A percentile compares a stretch with the other conserved stretches of the same genome.
These are phyloP conservation scores for Dissostichus mawsoni DNA, from an alignment of 2,113 vertebrate genomes.

Conservation along the genomic window DNA sequence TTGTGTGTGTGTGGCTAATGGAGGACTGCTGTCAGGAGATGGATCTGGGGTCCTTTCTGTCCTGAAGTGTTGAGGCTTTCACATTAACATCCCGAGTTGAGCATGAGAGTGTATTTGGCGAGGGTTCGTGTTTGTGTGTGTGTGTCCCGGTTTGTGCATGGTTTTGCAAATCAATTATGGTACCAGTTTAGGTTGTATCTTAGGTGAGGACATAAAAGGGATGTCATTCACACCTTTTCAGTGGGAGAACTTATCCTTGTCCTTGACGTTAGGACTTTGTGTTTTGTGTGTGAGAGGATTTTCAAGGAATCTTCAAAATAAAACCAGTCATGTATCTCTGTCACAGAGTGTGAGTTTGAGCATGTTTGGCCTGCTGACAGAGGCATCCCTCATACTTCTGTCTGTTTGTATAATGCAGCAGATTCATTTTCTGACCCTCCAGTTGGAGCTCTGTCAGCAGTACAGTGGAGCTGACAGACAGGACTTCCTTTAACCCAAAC, in stretches of 20 bases:
- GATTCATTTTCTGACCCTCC: constrained; percentile 55
- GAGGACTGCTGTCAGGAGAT: constrained; percentile 70
- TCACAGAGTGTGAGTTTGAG: neutral
- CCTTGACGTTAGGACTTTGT: neutral
- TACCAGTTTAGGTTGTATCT: constrained; percentile 1
- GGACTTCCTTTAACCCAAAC: constrained; percentile 24
- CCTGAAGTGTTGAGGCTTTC: constrained; percentile 73
- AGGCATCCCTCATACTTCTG: constrained; percentile 28
- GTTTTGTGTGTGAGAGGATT: neutral
- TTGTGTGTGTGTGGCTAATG: constrained; percentile 58
- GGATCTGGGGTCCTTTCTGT: constrained; percentile 63
- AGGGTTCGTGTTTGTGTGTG: constrained; percentile 33
- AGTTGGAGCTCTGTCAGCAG: constrained; percentile 17
- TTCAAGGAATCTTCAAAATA: neutral
- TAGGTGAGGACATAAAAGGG: constrained; percentile 12
- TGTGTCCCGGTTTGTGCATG: constrained; percentile 24
- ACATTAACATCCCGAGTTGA: constrained; percentile 67
- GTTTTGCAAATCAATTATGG: constrained; percentile 5
- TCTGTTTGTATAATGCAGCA: constrained; percentile 43
- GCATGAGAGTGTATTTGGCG: constrained; percentile 33
- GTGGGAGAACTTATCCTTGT: neutral
- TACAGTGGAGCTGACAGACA: constrained; percentile 42
- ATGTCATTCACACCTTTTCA: constrained; percentile 21
- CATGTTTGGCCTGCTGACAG: constrained; percentile 8
- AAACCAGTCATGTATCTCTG: neutral